A percentile compares a stretch with the other conserved stretches of the same genome.
Evolutionary conservation across 1,140 invertebrate genomes (phyloP).

Genomic region (Scaptomyza montana): DNA sequence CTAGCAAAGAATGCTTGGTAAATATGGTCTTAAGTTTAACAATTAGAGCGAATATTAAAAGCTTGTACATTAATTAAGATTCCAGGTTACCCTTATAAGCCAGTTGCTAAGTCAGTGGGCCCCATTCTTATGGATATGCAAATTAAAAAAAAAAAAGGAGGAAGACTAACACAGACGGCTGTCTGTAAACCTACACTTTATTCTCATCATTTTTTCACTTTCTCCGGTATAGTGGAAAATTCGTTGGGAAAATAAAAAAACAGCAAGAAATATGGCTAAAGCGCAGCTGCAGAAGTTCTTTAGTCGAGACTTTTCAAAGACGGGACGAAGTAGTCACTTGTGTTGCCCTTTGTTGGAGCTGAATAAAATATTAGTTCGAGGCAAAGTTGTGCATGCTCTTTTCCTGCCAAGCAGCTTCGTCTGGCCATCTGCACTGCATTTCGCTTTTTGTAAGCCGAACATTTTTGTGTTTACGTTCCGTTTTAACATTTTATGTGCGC

Average conservation of each 20-base stretch:
- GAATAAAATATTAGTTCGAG: constrained; percentile 63
- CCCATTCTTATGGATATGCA: constrained; percentile 40
- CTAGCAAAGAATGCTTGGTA: not conserved
- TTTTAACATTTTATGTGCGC: constrained; percentile 53
- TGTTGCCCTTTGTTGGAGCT: constrained; percentile 47
- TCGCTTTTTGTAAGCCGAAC: constrained; percentile 18
- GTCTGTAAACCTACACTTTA: constrained; percentile 56
- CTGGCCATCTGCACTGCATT: constrained; percentile 26
- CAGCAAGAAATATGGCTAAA: constrained; percentile 48
- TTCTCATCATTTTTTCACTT: constrained; percentile 60
- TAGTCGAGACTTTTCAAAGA: constrained; percentile 23
- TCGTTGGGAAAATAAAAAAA: constrained; percentile 9
- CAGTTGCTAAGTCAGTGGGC: constrained; percentile 19
- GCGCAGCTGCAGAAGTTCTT: constrained; percentile 61
- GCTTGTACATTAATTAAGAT: constrained; percentile 44
- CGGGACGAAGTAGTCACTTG: constrained; percentile 27
- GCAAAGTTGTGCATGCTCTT: constrained; percentile 54
- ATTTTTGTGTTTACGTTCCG: constrained; percentile 50
- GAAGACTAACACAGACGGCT: constrained; percentile 11
- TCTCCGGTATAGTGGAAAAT: constrained; percentile 21
- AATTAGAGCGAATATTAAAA: constrained; percentile 34
- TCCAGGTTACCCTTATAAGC: constrained; percentile 44
- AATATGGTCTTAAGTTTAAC: constrained; percentile 21
- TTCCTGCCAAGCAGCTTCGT: constrained; percentile 31
- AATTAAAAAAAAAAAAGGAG: constrained; percentile 36